Percentiles rank a stretch among this genome's conserved stretches.
These are phyloP conservation scores for Cyclura pinguis DNA, from an alignment of 2,797 vertebrate species.

Conservation along the genomic window DNA sequence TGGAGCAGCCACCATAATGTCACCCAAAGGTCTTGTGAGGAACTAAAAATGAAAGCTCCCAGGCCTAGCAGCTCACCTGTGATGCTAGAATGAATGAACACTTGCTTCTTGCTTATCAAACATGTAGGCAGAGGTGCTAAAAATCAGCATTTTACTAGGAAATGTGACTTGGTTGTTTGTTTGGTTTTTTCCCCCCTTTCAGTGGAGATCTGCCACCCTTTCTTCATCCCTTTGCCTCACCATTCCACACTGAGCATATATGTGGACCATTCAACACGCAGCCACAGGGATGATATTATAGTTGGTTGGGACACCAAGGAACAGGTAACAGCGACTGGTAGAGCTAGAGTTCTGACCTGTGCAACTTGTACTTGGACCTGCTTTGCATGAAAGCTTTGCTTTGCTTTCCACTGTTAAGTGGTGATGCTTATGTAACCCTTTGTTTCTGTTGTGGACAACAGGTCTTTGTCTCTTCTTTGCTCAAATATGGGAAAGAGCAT, in stretches of 20 bases:
- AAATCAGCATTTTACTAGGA: neutral
- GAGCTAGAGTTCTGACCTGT: neutral
- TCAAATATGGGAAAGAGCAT: slow-evolving; percentile 74
- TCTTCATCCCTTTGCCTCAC: slow-evolving; percentile 69
- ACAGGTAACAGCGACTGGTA: slow-evolving; percentile 65
- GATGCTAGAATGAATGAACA: neutral
- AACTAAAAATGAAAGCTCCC: too few relatives aligned
- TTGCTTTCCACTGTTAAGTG: too few relatives aligned
- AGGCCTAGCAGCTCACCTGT: too few relatives aligned
- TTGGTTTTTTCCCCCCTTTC: neutral
- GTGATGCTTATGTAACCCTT: slow-evolving; percentile 33
- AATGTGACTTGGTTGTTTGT: neutral
- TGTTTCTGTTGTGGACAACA: slow-evolving; percentile 60
- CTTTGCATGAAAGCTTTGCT: too few relatives aligned
- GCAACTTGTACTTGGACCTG: too few relatives aligned
- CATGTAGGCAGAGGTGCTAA: neutral
- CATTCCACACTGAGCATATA: slow-evolving; percentile 75
- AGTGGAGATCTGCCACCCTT: slow-evolving; percentile 79
- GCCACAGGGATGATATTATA: slow-evolving; percentile 73
- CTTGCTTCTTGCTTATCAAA: neutral
- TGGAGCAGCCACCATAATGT: too few relatives aligned
- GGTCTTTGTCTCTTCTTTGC: slow-evolving; percentile 79
- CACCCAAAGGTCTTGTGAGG: too few relatives aligned
- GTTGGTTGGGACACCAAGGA: slow-evolving; percentile 83
- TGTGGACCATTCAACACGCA: slow-evolving; percentile 72